phyloP scores from a whole-genome alignment of 2,797 vertebrate genomes.

The Masticophis lateralis region DNA sequence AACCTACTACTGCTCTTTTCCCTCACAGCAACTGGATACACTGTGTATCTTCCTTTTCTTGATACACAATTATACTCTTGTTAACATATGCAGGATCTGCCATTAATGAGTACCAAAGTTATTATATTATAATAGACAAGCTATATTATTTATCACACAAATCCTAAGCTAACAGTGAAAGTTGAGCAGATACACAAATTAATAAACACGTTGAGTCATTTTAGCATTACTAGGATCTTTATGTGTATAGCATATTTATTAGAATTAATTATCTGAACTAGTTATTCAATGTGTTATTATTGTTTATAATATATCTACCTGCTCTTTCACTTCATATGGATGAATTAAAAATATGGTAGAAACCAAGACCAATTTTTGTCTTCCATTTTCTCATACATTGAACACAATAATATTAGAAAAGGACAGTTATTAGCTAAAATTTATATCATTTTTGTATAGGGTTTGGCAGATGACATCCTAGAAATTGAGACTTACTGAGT shows the following conservation, averaged over 20 bases:
- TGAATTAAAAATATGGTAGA: not conserved
- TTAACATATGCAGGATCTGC: not conserved
- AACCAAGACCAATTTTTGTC: not conserved
- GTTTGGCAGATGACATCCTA: not conserved
- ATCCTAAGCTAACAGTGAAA: not conserved
- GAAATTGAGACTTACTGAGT: not conserved
- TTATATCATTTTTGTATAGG: not conserved
- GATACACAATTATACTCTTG: not conserved
- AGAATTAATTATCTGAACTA: not conserved
- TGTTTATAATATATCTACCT: not conserved
- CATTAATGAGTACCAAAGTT: not conserved
- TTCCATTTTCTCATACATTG: not conserved
- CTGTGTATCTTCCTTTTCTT: not conserved
- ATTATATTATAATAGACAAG: not conserved
- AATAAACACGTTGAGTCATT: not conserved
- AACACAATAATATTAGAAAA: not conserved
- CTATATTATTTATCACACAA: not conserved
- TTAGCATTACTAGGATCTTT: not conserved
- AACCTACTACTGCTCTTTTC: not conserved
- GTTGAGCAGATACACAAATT: not conserved
- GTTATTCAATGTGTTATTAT: not conserved
- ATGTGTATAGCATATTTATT: not conserved
- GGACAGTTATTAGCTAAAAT: not conserved
- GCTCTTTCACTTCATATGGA: not conserved
- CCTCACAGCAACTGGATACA: not conserved